A percentile compares a stretch with the other conserved stretches of the same genome.
These are phyloP conservation scores for Philypnodon macrostomus DNA, from an alignment of 2,797 vertebrate genomes.

Conservation along the genomic window DNA sequence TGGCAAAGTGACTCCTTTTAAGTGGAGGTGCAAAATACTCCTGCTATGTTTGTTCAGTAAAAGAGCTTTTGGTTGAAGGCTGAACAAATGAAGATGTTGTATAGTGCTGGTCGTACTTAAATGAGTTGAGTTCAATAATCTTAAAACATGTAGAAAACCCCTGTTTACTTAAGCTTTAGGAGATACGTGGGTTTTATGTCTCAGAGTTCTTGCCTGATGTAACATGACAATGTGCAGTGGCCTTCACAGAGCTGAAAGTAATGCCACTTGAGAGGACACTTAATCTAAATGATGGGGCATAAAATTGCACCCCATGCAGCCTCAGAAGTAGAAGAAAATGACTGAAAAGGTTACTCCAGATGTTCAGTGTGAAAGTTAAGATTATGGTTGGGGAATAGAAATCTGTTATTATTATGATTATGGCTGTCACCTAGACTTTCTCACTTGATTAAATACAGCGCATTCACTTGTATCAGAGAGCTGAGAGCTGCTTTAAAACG, in stretches of 20 bases:
- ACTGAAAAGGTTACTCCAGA: neutral
- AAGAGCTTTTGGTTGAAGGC: slow-evolving; percentile 10
- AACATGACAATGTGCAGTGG: slow-evolving; percentile 4
- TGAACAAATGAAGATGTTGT: slow-evolving; percentile 12
- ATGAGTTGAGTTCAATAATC: neutral
- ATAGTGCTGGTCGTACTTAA: slow-evolving; percentile 1
- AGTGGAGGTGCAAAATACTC: neutral
- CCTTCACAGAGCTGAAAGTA: slow-evolving; percentile 5
- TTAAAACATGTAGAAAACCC: slow-evolving; percentile 1
- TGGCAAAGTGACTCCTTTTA: neutral
- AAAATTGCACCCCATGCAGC: neutral
- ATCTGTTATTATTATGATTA: slow-evolving; percentile 4
- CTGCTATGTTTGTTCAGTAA: slow-evolving; percentile 7
- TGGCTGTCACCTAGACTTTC: slow-evolving; percentile 2
- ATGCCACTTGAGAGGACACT: slow-evolving; percentile 8
- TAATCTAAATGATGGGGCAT: slow-evolving; percentile 13
- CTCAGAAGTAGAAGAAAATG: neutral
- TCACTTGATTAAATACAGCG: slow-evolving; percentile 3
- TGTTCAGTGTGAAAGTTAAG: neutral
- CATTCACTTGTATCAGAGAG: neutral
- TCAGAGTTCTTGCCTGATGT: slow-evolving; percentile 1
- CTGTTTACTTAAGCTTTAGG: neutral
- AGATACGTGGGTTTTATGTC: slow-evolving; percentile 1
- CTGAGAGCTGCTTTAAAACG: slow-evolving; percentile 6
- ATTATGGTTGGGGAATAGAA: neutral